Evolutionary conservation across 2,888 invertebrate genomes (phyloP).

Genomic region (Hypena proboscidalis): DNA sequence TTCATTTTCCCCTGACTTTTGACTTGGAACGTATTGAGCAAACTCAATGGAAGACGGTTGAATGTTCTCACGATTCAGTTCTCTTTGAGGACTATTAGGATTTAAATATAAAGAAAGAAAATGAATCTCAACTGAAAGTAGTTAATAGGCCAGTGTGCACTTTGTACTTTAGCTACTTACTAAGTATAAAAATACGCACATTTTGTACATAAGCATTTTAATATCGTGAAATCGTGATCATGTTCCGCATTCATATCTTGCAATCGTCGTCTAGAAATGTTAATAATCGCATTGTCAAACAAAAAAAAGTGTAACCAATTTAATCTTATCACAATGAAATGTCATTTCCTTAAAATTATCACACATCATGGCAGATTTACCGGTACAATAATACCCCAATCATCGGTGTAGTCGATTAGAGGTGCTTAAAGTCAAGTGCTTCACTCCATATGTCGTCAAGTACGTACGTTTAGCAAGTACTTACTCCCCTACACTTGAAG

Average conservation of each 20-base stretch:
- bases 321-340: too few species aligned
- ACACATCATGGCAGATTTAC: not conserved
- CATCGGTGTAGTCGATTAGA: constrained; percentile 22
- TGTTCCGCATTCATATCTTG: too few species aligned
- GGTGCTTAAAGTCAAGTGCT: constrained; percentile 48
- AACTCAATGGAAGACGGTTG: constrained; percentile 79
- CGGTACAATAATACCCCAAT: constrained; percentile 11
- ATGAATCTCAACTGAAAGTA: too few species aligned
- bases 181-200: too few species aligned
- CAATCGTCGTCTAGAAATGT: too few species aligned
- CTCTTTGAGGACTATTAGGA: constrained; percentile 46
- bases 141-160: too few species aligned
- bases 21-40: constrained; percentile 73
- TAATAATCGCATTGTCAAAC: too few species aligned
- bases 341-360: too few species aligned
- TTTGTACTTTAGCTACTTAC: too few species aligned
- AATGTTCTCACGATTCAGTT: constrained; percentile 80
- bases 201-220: too few species aligned
- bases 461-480: constrained; percentile 29
- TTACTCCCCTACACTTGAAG: constrained; percentile 26
- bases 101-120: constrained; percentile 5
- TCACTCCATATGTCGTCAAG: constrained; percentile 62
- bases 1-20: constrained; percentile 80
- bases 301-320: too few species aligned
- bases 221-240: too few species aligned